Base-by-base conservation (phyloP, 2,113 vertebrate species). In the Lepus americanus region DNA sequence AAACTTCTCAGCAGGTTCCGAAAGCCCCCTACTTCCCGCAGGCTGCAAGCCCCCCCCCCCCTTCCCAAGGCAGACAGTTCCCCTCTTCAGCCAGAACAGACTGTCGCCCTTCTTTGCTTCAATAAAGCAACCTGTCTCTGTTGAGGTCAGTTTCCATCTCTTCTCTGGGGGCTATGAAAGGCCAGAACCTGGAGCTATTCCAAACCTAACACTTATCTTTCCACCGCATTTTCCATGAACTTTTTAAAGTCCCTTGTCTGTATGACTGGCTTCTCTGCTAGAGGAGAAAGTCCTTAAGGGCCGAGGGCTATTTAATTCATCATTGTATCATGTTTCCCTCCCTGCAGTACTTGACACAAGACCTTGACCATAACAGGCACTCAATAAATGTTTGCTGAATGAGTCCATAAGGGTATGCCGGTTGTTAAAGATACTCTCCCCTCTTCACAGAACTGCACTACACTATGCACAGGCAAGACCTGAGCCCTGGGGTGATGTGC, bases 361-460 rank as follows among this genome's bases (percentile, higher is more conserved):
- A 76, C 59, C 73, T 83, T 31, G 85, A 44, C 90, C 55, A 53
- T 69, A 90, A 83, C 13, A 84, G 39, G 67, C 23, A 64, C 72
- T 84, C 44, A 66, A 61, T 74, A 87, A 72, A 93, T 79, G 9
- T 90, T 93, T 92, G 73, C 64, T 51, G 78, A 78, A 19, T 55
- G 76, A 90, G 63, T 69, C 66, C 31, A 6, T 22, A 31, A 67
- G 84, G 80, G 67, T 61, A n/a, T 79, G 20, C 20, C 25, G 44
- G 29, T 95, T 29, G 76, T 78, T 92, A 92, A 69, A 73, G 93
- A 67, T 78, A 85, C 0, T 39, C 29, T 33, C n/a, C 25, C 39
- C 31, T 92, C 87, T 88, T 49, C n/a, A 70, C 23, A 89, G 95
- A 95, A 94, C 53, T 78, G 51, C 20, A 78, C 49, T 95, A 53